Evolutionary conservation across 2,113 vertebrate genomes (phyloP), one percentile per base, ranked within the genome.

Genomic region (Albula goreensis): DNA sequence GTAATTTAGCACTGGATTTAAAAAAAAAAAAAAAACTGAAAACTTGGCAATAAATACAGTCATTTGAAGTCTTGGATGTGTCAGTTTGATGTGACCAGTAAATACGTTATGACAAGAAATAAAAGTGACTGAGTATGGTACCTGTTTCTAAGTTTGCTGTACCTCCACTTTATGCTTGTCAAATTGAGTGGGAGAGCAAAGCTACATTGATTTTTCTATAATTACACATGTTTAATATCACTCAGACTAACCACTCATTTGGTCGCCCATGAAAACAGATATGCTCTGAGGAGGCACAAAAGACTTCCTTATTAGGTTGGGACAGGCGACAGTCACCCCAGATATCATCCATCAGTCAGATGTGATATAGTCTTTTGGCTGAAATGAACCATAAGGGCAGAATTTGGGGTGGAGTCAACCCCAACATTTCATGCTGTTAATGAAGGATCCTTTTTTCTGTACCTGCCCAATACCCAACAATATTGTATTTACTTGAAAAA

Each of bases 11-110:
- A 74, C 8, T 70, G 57, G 63, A 74, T 9, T 2, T 12, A 82
- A 83, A 60, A 56, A 83, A 17, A 31, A 82, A 83, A 60, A 56
- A 83, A 17, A 51, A 31, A 51, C 63, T 83, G 52, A 41, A 41
- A 51, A 15, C 80, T 83, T 83, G 52, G 25, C 22, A 57, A 83
- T 25, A 83, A 63, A 57, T 53, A 22, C 49, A 81, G 17, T 81
- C 19, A 6, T 70, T 70, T 70, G n/a, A 70, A 70, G 57, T 4
- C 53, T 56, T 56, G 53, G 53, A 56, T 41, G 31, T 70, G 22
- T 8, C 3, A 22, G 22, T 17, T 17, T 41, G 31, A 41, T 41
- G 31, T 41, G 31, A 41, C 31, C 31, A 74, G 70, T 74, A 5
- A 74, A 74, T 9, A 74, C 22, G 8, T 8, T 31, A 22, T 74